Conservation (phyloP, 2,888 invertebrate genomes). For the Protonemura montana region DNA sequence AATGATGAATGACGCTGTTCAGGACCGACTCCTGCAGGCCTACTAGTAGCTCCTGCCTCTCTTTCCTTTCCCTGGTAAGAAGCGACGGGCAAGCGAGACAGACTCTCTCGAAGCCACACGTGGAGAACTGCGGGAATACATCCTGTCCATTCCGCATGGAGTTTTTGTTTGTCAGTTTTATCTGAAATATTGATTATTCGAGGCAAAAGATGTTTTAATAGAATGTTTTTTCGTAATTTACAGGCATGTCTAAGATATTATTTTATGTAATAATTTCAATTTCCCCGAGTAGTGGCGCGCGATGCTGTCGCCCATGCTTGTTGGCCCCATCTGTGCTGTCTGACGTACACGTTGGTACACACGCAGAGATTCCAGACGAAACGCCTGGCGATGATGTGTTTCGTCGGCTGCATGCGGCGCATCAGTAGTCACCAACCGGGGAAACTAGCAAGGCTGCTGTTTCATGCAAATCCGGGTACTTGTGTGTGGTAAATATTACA, state of each 20-base stretch:
- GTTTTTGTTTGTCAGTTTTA: conserved; percentile 38
- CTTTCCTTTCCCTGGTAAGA: background rate
- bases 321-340: background rate
- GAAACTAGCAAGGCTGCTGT: background rate
- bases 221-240: conserved; percentile 20
- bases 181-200: conserved; percentile 37
- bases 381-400: no score
- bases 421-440: background rate
- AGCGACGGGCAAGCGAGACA: background rate
- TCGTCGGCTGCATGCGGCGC: background rate
- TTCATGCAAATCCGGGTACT: conserved; percentile 35
- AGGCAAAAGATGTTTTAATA: conserved; percentile 31
- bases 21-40: background rate
- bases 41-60: background rate
- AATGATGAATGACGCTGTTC: conserved; percentile 8
- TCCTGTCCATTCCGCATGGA: conserved; percentile 24
- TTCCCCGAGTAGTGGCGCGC: background rate
- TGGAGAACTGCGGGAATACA: conserved; percentile 2
- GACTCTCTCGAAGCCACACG: background rate
- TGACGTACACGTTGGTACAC: background rate
- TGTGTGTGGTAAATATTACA: conserved; percentile 39
- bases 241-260: background rate
- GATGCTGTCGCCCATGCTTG: background rate
- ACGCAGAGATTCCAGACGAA: background rate
- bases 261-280: conserved; percentile 7